phyloP scores from a whole-genome alignment of 2,113 vertebrate genomes.

The Phrynosoma platyrhinos region DNA sequence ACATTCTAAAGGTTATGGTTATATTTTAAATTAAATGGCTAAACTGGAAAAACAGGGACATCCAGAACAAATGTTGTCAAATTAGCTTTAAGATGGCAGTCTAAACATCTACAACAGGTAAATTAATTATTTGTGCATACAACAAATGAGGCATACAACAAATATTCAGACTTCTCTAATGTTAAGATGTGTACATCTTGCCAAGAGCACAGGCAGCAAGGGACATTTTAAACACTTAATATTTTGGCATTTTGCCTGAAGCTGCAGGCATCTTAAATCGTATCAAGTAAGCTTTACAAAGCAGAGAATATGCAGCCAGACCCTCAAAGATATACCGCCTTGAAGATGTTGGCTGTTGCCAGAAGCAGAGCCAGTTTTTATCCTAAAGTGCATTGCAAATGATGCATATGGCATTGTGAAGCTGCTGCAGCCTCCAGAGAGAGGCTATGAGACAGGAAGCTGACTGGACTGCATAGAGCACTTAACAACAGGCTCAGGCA shows the following conservation, averaged over 20 bases:
- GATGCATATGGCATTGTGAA: background rate
- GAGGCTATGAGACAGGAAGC: background rate
- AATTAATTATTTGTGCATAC: no score
- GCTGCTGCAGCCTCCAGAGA: background rate
- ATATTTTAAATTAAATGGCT: conserved; percentile 24
- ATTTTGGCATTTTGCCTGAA: conserved; percentile 35
- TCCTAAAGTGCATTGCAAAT: conserved; percentile 19
- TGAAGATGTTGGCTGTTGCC: conserved; percentile 11
- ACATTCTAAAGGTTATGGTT: conserved; percentile 38
- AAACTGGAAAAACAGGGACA: conserved; percentile 19
- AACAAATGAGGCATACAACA: background rate
- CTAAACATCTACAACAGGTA: background rate
- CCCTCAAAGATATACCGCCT: conserved; percentile 9
- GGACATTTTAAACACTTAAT: conserved; percentile 27
- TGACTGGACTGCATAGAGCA: background rate
- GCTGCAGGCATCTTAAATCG: conserved; percentile 48
- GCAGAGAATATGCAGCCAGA: background rate
- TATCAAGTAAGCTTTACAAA: conserved; percentile 27
- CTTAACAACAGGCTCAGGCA: background rate
- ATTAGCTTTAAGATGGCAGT: background rate
- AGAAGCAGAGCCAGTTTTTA: conserved; percentile 14
- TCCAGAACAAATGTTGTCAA: conserved; percentile 14
- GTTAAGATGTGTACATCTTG: conserved; percentile 15
- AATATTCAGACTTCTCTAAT: conserved; percentile 25
- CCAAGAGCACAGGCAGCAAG: conserved; percentile 30